phyloP scores from a whole-genome alignment of 1,140 invertebrate species.

The Heliconius eleuchia region DNA sequence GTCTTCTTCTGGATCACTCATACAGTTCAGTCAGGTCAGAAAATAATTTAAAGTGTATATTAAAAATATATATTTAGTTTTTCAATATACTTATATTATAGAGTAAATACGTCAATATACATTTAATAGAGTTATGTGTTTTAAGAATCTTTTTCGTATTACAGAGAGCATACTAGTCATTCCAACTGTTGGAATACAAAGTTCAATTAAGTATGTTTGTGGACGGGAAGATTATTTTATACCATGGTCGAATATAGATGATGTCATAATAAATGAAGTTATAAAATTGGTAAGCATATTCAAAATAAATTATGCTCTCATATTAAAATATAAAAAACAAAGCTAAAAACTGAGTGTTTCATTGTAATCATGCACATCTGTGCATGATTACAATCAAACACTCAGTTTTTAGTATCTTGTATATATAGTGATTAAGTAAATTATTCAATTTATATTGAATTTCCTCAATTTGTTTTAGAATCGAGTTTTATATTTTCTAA shows the following conservation, averaged over 20 bases:
- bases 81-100: no score
- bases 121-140: background rate
- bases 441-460: no score
- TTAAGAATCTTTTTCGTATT: slow-evolving; percentile 38
- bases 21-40: slow-evolving; percentile 71
- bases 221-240: slow-evolving; percentile 66
- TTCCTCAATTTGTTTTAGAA: slow-evolving; percentile 45
- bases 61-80: background rate
- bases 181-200: slow-evolving; percentile 70
- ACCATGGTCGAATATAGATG: slow-evolving; percentile 68
- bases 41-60: background rate
- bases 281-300: slow-evolving; percentile 61
- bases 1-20: slow-evolving; percentile 71
- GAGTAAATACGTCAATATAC: no score
- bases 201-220: slow-evolving; percentile 69
- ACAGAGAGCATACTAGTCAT: slow-evolving; percentile 68
- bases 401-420: no score
- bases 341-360: no score
- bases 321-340: no score
- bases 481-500: slow-evolving; percentile 64
- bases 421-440: no score
- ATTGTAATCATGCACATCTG: no score
- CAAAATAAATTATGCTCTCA: no score
- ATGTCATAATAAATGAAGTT: slow-evolving; percentile 76
- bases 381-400: no score